Conservation (phyloP, 2,113 vertebrate genomes). For the Sturnus vulgaris region DNA sequence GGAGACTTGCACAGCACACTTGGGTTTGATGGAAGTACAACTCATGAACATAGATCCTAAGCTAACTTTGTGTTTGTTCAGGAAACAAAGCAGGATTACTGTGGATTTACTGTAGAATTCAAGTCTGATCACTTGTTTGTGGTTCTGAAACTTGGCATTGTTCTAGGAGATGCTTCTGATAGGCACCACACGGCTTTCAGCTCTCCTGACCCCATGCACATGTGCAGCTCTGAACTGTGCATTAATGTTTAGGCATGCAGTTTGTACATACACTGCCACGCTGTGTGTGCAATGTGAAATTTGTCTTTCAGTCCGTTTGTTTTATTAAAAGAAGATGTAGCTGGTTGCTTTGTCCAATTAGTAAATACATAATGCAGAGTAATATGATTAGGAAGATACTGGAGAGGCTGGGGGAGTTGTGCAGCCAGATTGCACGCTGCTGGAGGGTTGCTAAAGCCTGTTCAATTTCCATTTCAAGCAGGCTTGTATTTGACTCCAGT, state of each 20-base stretch:
- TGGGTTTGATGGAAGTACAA: background rate
- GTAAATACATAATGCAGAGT: background rate
- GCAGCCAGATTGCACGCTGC: background rate
- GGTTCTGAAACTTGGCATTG: background rate
- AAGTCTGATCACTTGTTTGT: background rate
- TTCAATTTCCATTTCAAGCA: background rate
- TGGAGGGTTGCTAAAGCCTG: background rate
- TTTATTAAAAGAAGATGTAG: background rate
- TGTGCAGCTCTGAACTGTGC: background rate
- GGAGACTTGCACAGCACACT: background rate
- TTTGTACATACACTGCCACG: rapidly evolving
- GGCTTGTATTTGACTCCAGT: background rate
- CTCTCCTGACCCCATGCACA: rapidly evolving
- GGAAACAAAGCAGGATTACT: background rate
- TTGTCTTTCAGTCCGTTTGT: background rate
- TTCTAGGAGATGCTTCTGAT: background rate
- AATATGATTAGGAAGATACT: background rate
- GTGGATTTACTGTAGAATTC: background rate
- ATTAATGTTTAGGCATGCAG: background rate
- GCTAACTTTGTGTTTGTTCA: background rate
- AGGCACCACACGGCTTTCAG: rapidly evolving
- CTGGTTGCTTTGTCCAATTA: background rate
- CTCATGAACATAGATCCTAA: background rate
- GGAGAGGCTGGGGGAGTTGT: background rate
- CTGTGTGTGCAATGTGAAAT: background rate